A percentile compares a stretch with the other conserved stretches of the same genome.
Evolutionary conservation across 2,888 invertebrate species (phyloP).

Genomic region (Octonoba sinensis): DNA sequence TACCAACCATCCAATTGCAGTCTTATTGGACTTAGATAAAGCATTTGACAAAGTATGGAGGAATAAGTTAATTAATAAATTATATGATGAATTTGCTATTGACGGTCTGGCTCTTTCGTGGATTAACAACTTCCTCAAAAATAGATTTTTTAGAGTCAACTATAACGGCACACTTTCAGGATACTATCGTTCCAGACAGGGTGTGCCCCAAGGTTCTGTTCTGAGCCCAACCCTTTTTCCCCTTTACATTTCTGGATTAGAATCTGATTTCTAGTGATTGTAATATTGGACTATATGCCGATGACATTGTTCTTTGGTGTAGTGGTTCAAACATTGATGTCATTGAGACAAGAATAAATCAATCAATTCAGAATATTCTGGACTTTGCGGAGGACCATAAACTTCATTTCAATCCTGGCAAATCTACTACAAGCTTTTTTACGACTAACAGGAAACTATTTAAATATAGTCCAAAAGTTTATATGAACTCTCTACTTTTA

Average conservation of each 20-base stretch:
- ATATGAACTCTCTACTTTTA: background rate
- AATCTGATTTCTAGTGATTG: conserved; percentile 2
- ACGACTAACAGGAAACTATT: conserved; percentile 20
- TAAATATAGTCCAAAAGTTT: background rate
- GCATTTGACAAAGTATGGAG: conserved; percentile 16
- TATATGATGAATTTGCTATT: conserved; percentile 1
- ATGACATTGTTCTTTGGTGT: conserved; percentile 18
- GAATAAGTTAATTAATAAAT: conserved; percentile 4
- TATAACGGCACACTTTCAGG: background rate
- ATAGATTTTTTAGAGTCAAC: background rate
- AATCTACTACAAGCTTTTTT: conserved; percentile 2
- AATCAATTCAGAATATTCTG: background rate
- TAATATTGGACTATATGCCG: conserved; percentile 6
- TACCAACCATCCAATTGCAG: conserved; percentile 11
- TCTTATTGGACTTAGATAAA: conserved; percentile 6
- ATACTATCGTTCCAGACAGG: background rate
- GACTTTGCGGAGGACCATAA: background rate
- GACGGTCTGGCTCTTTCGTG: conserved; percentile 1
- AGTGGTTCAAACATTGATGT: background rate
- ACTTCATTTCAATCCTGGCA: conserved; percentile 5
- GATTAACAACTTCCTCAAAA: background rate
- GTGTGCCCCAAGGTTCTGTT: conserved; percentile 7
- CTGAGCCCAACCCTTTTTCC: conserved; percentile 8
- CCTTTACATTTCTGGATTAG: background rate
- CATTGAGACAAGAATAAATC: background rate